A percentile compares a stretch with the other conserved stretches of the same genome.
Evolutionary conservation across 2,113 vertebrate species (phyloP).

Genomic region (Marcusenius ussheri): DNA sequence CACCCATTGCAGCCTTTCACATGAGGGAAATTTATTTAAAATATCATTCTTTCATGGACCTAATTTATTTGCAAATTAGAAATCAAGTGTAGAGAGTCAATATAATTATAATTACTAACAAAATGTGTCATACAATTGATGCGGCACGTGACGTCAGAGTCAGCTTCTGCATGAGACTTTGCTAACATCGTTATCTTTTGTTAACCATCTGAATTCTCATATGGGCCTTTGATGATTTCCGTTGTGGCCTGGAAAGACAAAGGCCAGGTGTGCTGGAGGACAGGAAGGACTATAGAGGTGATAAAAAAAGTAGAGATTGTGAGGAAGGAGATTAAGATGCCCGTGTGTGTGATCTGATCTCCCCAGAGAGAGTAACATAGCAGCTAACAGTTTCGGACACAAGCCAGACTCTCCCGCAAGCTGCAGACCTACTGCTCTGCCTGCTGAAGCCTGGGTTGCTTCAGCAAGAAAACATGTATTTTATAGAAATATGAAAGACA

Average conservation of each 20-base stretch:
- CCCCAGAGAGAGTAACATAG: not conserved
- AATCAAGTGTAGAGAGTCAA: not conserved
- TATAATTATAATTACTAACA: not conserved
- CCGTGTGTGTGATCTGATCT: not conserved
- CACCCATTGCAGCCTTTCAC: not conserved
- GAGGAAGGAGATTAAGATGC: not conserved
- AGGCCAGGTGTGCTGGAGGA: not conserved
- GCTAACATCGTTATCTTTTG: not conserved
- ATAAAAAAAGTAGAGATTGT: not conserved
- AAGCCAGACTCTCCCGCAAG: not conserved
- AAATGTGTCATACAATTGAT: not conserved
- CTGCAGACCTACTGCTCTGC: not conserved
- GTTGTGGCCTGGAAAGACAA: not conserved
- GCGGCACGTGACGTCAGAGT: not conserved
- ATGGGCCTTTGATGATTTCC: not conserved
- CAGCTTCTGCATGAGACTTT: not conserved
- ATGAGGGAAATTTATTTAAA: not conserved
- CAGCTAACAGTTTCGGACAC: not conserved
- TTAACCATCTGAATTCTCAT: not conserved
- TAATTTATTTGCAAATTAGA: not conserved
- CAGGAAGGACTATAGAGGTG: not conserved
- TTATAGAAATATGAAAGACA: not conserved
- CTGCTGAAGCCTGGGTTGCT: not conserved
- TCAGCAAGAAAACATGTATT: not conserved
- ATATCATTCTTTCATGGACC: not conserved